These are phyloP conservation scores for Sturmia bella DNA, from an alignment of 2,888 invertebrate species.

Conservation along the genomic window DNA sequence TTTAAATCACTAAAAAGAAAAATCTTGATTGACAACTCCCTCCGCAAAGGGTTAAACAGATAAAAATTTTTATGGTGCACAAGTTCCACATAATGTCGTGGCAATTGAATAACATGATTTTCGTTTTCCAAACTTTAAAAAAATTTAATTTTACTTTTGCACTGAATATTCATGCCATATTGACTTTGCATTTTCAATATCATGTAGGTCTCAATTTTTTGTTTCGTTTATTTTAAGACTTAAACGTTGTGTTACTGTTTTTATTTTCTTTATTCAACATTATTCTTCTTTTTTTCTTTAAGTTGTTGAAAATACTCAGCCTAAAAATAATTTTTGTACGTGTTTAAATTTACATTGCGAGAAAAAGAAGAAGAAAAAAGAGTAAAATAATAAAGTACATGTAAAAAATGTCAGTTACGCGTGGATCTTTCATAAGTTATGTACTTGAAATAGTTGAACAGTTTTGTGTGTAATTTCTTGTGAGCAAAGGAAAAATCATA, in stretches of 20 bases:
- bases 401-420: conserved; percentile 75
- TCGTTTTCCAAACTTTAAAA: neutral
- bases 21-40: no score
- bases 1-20: no score
- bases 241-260: conserved; percentile 21
- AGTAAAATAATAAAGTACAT: conserved; percentile 59
- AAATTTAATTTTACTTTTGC: neutral
- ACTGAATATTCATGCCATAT: neutral
- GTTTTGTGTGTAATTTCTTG: conserved; percentile 63
- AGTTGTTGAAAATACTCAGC: conserved; percentile 25
- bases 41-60: no score
- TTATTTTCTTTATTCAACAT: conserved; percentile 33
- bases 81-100: conserved; percentile 17
- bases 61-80: no score
- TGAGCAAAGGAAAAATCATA: conserved; percentile 3
- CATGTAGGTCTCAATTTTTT: conserved; percentile 11
- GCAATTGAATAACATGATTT: conserved; percentile 9
- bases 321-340: conserved; percentile 26
- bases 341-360: conserved; percentile 31
- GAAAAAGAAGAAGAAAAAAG: conserved; percentile 25
- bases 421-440: conserved; percentile 79
- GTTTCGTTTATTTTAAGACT: conserved; percentile 9
- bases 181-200: conserved; percentile 20
- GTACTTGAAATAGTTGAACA: conserved; percentile 71
- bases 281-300: conserved; percentile 40